phyloP scores from a whole-genome alignment of 2,888 invertebrate species.

The Autographa gamma region DNA sequence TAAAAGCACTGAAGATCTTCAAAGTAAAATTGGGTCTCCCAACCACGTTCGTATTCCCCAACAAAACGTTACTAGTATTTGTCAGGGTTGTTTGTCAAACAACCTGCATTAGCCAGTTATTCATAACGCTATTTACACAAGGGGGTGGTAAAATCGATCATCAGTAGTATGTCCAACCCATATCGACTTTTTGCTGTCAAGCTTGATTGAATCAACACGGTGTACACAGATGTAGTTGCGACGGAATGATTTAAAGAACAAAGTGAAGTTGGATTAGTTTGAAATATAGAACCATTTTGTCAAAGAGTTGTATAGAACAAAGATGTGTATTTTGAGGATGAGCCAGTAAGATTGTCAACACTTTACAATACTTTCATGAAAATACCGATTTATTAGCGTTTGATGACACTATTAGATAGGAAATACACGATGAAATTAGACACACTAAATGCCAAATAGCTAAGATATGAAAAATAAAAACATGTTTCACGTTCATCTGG shows the following conservation, averaged over 20 bases:
- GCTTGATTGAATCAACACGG: slow-evolving; percentile 86
- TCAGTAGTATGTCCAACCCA: slow-evolving; percentile 83
- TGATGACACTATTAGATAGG: neutral
- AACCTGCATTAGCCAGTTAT: slow-evolving; percentile 66
- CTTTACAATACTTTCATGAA: neutral
- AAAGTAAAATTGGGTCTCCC: slow-evolving; percentile 17
- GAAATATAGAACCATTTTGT: neutral
- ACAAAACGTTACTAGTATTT: slow-evolving; percentile 41
- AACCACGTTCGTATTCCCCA: slow-evolving; percentile 20
- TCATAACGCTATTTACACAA: slow-evolving; percentile 65
- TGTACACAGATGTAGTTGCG: slow-evolving; percentile 63
- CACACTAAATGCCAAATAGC: neutral
- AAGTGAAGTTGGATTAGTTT: neutral
- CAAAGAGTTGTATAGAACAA: neutral
- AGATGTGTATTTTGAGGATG: neutral
- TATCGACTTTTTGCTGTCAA: slow-evolving; percentile 87
- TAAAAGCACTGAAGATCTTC: neutral
- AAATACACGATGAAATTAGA: too few relatives aligned
- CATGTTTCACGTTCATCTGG: neutral
- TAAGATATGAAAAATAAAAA: neutral
- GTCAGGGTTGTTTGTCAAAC: slow-evolving; percentile 52
- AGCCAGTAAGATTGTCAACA: neutral
- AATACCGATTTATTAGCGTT: neutral
- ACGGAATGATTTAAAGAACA: slow-evolving; percentile 42
- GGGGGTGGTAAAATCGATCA: slow-evolving; percentile 83